These are phyloP conservation scores for Hyposmocoma kahamanoa DNA, from an alignment of 1,140 invertebrate genomes.

Conservation along the genomic window DNA sequence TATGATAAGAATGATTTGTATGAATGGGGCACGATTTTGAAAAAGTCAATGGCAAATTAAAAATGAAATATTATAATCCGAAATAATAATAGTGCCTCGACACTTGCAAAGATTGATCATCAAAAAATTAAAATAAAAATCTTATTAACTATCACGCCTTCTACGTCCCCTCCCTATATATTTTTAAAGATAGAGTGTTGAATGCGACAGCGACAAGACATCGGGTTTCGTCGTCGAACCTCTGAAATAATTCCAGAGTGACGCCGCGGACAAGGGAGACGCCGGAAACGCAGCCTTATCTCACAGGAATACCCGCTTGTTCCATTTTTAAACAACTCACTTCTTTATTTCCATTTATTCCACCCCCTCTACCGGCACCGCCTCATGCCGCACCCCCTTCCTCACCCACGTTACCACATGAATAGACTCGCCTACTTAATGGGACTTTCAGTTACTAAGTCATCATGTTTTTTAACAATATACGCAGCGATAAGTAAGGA, in stretches of 20 bases:
- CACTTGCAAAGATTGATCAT: no score
- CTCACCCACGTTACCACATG: slow-evolving; percentile 49
- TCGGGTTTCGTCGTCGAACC: slow-evolving; percentile 57
- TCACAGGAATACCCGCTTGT: slow-evolving; percentile 64
- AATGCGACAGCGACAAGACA: slow-evolving; percentile 62
- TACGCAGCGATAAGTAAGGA: slow-evolving; percentile 52
- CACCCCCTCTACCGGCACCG: slow-evolving; percentile 21
- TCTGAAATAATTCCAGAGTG: slow-evolving; percentile 63
- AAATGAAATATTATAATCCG: no score
- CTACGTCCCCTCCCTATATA: slow-evolving; percentile 40
- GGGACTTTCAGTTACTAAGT: slow-evolving; percentile 70
- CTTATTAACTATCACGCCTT: no score
- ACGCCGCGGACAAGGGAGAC: slow-evolving; percentile 35
- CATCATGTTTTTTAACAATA: slow-evolving; percentile 68
- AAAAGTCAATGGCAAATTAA: no score
- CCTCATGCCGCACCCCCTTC: slow-evolving; percentile 26
- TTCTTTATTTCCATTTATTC: slow-evolving; percentile 63
- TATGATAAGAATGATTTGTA: no score
- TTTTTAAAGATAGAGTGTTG: slow-evolving; percentile 70
- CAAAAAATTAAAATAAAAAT: no score
- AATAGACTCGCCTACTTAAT: slow-evolving; percentile 68
- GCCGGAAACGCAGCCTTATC: slow-evolving; percentile 70
- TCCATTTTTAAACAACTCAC: slow-evolving; percentile 72
- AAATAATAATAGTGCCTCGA: no score
- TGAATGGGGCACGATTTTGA: no score